Conservation (phyloP, 1,140 invertebrate genomes). For the Ctenoplectra terminalis region DNA sequence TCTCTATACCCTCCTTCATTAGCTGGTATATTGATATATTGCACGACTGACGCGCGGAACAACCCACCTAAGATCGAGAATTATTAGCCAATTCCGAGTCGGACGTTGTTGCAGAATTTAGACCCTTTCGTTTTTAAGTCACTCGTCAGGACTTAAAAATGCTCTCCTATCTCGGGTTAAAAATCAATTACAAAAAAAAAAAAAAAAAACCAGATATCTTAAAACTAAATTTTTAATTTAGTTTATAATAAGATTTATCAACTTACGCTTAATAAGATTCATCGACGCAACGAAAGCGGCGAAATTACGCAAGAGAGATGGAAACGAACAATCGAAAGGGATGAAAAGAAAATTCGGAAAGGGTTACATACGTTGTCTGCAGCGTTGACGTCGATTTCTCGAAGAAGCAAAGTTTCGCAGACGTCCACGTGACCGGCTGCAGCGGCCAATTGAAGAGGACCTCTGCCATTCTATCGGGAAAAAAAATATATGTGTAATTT, state of each 20-base stretch:
- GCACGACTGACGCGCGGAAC: conserved; percentile 47
- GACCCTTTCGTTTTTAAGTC: background rate
- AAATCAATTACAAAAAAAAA: no score
- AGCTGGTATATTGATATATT: conserved; percentile 55
- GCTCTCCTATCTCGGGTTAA: background rate
- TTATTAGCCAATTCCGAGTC: conserved; percentile 50
- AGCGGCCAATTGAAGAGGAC: conserved; percentile 70
- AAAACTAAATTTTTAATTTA: no score
- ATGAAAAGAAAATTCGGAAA: conserved; percentile 6
- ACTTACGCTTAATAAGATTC: no score
- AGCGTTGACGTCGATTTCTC: conserved; percentile 70
- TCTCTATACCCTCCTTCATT: conserved; percentile 50
- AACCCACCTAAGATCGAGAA: conserved; percentile 47
- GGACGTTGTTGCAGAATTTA: background rate
- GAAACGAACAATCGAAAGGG: no score
- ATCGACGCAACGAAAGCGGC: no score
- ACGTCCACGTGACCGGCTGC: conserved; percentile 71
- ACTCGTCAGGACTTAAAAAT: background rate
- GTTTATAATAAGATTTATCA: no score
- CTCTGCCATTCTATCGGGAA: conserved; percentile 72
- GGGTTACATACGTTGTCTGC: conserved; percentile 73
- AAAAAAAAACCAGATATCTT: no score
- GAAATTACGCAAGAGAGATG: no score
- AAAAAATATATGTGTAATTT: background rate
- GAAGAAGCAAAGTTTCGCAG: conserved; percentile 70